Base-by-base conservation (phyloP, 2,113 vertebrate genomes). In the Trematocara variabile region DNA sequence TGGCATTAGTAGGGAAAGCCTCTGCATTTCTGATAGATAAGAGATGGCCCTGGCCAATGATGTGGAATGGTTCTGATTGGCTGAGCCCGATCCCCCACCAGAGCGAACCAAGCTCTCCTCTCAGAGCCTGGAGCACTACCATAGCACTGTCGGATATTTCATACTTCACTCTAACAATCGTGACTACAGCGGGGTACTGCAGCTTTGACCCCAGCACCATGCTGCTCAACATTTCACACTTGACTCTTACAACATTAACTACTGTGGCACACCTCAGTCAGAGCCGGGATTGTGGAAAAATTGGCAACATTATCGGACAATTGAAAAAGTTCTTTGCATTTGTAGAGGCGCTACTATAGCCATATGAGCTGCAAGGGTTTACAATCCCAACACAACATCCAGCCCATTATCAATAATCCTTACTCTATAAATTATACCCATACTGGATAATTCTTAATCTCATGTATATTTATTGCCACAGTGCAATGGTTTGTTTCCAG, bases 41-140 rank as follows among this genome's bases (percentile, higher is more conserved):
- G 95, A 93, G 93, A 93, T 93, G 93, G 93, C 88, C 86, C 93
- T 92, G 93, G 86, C 92, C 95, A 95, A 90, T 95, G 94, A 95
- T 93, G 95, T 94, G 94, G 90, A 95, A 94, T 90, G 94, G 94
- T 93, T 96, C 93, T 92, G 93, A 96, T 96, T 93, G 95, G 91
- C 90, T 91, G 92, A 94, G 88, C 85, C 87, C 94, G 93, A 95
- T 95, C 93, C 92, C 92, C 85, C 89, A 78, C 89, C 91, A 84
- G 90, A 89, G 87, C 55, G 12, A 85, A 50, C 86, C 88, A 41
- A 84, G 79, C 91, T 83, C 87, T 58, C 79, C 83, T 90, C 83
- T 82, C 16, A 18, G 77, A 78, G 90, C 88, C 81, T 41, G 28
- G 83, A 85, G 90, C 91, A 8, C 79, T 6, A 84, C 88, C 88